Base-by-base conservation (phyloP, 2,797 vertebrate species). In the Carcharodon carcharias region DNA sequence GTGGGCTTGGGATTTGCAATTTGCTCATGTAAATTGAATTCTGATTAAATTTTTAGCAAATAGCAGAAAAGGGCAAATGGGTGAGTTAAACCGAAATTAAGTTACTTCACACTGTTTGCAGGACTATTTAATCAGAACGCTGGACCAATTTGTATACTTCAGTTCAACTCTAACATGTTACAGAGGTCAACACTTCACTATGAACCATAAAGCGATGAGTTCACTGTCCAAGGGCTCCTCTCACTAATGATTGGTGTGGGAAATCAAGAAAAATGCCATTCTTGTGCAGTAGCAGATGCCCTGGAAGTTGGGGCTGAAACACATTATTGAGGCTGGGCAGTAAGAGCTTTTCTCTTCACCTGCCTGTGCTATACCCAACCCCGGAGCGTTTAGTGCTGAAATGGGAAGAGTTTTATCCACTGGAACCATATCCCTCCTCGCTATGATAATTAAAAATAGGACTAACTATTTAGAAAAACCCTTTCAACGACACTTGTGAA, bases 21-120 rank as follows among this genome's bases (percentile, higher is more conserved):
- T 95, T 95, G 40, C 40, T 31, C n/a, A 28, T 95, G 58, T 45
- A 95, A 95, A 95, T 95, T 69, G 65, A 95, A 71, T 69, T 69
- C 93, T 95, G 93, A 95, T 50, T 95, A 95, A 67, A 95, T 69
- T 28, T 69, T 45, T 16, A 14, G 40, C 93, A 67, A 95, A 71
- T 69, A 28, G 65, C 9, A 50, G 26, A 45, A 69, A 95, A 95
- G 93, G 65, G 93, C 65, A 95, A 95, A 26, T 69, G 40, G 65
- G 93, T 12, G 67, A 95, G 26, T 50, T 71, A 95, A 54, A 67
- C 40, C 45, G n/a, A 94, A 94, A 94, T 95, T 50, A 67, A 95
- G 63, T 95, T 69, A 95, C 63, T 69, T 31, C 23, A 0, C 93
- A 95, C 23, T 50, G 65, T 28, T 95, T 95, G 63, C 61, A 31